Evolutionary conservation across 1,140 invertebrate species (phyloP).

Genomic region (Orius laevigatus): DNA sequence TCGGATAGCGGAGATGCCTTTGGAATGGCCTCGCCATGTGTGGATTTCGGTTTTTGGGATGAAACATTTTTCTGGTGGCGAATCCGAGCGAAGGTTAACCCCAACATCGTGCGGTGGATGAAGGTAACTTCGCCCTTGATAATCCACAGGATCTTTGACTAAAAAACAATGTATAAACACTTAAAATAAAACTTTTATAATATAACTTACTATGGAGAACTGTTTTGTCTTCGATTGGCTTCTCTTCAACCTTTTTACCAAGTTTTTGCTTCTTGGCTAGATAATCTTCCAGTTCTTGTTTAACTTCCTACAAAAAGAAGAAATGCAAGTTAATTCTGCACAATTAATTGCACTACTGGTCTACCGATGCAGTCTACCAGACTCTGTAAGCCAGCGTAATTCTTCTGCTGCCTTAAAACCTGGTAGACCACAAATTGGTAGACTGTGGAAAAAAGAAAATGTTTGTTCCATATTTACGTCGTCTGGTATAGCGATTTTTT

Average conservation of each 20-base stretch:
- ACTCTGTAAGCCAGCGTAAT: too few relatives aligned
- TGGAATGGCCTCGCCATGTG: conserved; percentile 93
- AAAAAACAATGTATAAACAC: conserved; percentile 20
- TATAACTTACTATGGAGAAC: conserved; percentile 72
- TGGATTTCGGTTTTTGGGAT: conserved; percentile 93
- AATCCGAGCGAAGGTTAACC: conserved; percentile 82
- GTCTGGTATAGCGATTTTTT: conserved; percentile 68
- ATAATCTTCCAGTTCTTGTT: conserved; percentile 84
- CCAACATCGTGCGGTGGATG: conserved; percentile 90
- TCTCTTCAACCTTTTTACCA: conserved; percentile 72
- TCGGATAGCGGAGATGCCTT: conserved; percentile 88
- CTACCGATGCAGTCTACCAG: too few relatives aligned
- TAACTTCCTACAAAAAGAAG: conserved; percentile 50
- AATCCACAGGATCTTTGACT: conserved; percentile 91
- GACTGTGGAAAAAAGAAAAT: too few relatives aligned
- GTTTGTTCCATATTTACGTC: conserved; percentile 31
- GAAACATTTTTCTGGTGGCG: conserved; percentile 89
- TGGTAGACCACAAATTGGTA: too few relatives aligned
- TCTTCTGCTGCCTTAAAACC: too few relatives aligned
- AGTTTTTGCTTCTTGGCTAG: conserved; percentile 79
- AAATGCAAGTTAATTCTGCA: neutral
- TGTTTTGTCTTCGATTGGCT: conserved; percentile 85
- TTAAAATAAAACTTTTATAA: conserved; percentile 2
- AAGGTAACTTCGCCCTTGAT: conserved; percentile 90
- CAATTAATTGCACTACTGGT: too few relatives aligned